phyloP scores from a whole-genome alignment of 2,797 vertebrate genomes.

The Pyrocephalus nanus region DNA sequence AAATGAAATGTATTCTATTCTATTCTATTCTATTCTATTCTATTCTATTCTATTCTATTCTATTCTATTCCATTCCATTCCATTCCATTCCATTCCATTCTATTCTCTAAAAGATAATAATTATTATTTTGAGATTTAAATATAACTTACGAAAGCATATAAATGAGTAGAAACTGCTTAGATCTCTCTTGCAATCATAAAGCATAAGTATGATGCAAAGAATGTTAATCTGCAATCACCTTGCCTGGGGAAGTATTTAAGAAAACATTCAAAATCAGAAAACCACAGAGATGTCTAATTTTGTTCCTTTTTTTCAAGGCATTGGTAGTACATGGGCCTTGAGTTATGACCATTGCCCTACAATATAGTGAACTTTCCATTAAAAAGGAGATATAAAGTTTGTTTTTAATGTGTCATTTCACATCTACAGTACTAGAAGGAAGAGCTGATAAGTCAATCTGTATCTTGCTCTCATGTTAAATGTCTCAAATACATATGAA shows the following conservation, averaged over 20 bases:
- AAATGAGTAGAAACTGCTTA: not conserved
- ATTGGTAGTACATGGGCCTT: too few relatives aligned
- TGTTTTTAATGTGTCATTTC: not conserved
- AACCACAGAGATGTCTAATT: not conserved
- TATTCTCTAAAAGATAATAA: not conserved
- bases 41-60: not conserved
- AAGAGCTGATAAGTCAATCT: not conserved
- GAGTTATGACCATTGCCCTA: not conserved
- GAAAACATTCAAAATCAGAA: not conserved
- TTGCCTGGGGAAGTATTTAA: not conserved
- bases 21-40: too few relatives aligned
- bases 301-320: not conserved
- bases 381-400: not conserved
- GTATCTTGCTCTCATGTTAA: not conserved
- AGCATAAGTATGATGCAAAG: not conserved
- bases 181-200: not conserved
- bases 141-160: not conserved
- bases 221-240: not conserved
- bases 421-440: not conserved
- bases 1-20: too few relatives aligned
- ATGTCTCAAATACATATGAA: not conserved
- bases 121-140: not conserved
- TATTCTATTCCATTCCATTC: not conserved
- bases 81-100: not conserved
- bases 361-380: not conserved